A percentile compares a stretch with the other conserved stretches of the same genome.
Conservation (phyloP, 2,113 vertebrate genomes). For the Psittacus erithacus region DNA sequence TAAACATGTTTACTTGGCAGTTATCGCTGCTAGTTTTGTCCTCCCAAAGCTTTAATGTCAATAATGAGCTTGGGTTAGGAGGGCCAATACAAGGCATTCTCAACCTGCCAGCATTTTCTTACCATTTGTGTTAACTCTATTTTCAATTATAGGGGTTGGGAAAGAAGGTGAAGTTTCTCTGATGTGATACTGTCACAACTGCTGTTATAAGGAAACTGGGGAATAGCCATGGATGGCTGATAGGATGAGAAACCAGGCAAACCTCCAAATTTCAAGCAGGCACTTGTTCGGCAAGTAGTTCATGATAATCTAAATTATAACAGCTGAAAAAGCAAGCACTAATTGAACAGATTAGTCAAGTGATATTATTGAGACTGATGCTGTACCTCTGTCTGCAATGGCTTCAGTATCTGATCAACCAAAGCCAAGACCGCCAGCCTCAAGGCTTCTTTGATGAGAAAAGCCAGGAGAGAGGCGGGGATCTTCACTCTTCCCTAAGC, state of each 20-base stretch:
- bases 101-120: not conserved
- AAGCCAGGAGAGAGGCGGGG: not conserved
- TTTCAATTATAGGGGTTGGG: accelerated
- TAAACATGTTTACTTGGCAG: not conserved
- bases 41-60: not conserved
- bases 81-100: not conserved
- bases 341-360: not conserved
- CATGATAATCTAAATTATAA: not conserved
- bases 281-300: not conserved
- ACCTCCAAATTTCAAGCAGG: not conserved
- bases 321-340: not conserved
- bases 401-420: not conserved
- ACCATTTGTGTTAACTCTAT: not conserved
- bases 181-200: not conserved
- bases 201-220: not conserved
- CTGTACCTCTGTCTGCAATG: accelerated
- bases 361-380: accelerated
- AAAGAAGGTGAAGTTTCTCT: not conserved
- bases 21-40: not conserved
- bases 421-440: not conserved
- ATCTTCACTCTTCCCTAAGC: not conserved
- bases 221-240: not conserved
- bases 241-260: not conserved
- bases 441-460: not conserved
- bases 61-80: not conserved